A percentile compares a stretch with the other conserved stretches of the same genome.
These are phyloP conservation scores for Hetaerina americana DNA, from an alignment of 1,140 invertebrate genomes.

Conservation along the genomic window DNA sequence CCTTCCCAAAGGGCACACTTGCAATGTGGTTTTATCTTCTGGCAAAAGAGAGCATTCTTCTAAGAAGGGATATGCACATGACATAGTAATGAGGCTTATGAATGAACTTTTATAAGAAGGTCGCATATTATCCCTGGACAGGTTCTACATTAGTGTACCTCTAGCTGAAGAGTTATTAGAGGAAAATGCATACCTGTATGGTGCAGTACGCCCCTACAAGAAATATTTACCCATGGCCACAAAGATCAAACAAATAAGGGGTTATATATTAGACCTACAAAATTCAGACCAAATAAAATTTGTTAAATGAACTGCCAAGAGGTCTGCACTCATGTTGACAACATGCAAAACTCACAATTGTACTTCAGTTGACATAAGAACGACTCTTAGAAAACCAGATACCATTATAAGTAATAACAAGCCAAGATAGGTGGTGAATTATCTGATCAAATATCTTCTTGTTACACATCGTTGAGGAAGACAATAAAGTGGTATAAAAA, in stretches of 20 bases:
- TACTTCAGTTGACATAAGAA: too few relatives aligned
- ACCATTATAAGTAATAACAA: conserved; percentile 29
- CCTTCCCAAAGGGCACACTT: too few relatives aligned
- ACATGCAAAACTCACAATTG: conserved; percentile 12
- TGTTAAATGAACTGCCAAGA: conserved; percentile 29
- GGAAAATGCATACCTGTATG: conserved; percentile 32
- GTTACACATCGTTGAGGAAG: conserved; percentile 22
- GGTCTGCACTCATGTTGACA: conserved; percentile 25
- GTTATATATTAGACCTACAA: conserved; percentile 23
- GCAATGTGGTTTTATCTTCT: conserved; percentile 23
- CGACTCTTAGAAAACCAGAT: conserved; percentile 24
- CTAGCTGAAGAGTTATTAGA: conserved; percentile 20
- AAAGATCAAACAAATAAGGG: conserved; percentile 9
- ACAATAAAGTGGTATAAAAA: conserved; percentile 26
- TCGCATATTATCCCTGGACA: conserved; percentile 20
- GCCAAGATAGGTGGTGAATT: conserved; percentile 28
- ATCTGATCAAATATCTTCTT: conserved; percentile 28
- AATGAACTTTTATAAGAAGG: conserved; percentile 17
- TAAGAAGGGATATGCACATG: conserved; percentile 13
- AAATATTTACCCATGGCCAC: conserved; percentile 2
- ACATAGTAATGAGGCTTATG: conserved; percentile 17
- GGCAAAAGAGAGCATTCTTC: conserved; percentile 17
- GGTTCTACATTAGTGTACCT: conserved; percentile 29
- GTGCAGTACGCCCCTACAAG: conserved; percentile 25
- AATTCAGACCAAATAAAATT: conserved; percentile 23